phyloP scores from a whole-genome alignment of 1,140 invertebrate genomes.

The Oedothorax gibbosus region DNA sequence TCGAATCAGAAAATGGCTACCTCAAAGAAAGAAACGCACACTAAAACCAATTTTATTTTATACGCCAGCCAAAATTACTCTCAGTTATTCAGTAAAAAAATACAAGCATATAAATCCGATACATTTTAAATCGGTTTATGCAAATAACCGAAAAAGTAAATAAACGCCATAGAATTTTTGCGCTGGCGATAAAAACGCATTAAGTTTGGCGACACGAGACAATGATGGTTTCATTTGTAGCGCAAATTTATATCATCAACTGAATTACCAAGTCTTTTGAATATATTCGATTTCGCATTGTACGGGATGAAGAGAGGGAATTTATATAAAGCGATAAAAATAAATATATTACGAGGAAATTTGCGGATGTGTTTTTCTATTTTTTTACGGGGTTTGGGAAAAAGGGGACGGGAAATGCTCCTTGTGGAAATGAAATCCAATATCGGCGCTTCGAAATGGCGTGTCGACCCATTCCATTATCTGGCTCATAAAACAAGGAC shows the following conservation, averaged over 20 bases:
- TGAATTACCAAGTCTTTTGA: conserved; percentile 30
- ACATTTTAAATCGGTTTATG: too few species aligned
- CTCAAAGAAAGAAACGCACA: not conserved
- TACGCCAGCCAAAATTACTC: too few species aligned
- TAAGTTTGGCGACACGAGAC: conserved; percentile 32
- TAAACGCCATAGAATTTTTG: conserved; percentile 2
- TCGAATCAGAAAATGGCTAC: conserved; percentile 22
- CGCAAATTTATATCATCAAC: conserved; percentile 59
- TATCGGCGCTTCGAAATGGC: conserved; percentile 51
- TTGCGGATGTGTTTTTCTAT: conserved; percentile 35
- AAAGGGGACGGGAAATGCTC: conserved; percentile 33
- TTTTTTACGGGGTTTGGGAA: not conserved
- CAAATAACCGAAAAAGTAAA: conserved; percentile 21
- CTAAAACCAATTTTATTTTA: not conserved
- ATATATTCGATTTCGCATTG: conserved; percentile 27
- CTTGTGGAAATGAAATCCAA: conserved; percentile 59
- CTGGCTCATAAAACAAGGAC: conserved; percentile 59
- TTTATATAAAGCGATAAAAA: conserved; percentile 49
- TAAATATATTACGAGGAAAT: conserved; percentile 32
- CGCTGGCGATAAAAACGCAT: conserved; percentile 43
- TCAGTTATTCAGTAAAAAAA: too few species aligned
- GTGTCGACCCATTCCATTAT: conserved; percentile 58
- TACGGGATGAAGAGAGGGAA: not conserved
- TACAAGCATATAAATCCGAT: too few species aligned
- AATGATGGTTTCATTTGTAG: conserved; percentile 53